Evolutionary conservation across 2,888 invertebrate genomes (phyloP).

Genomic region (Chrysolina oricalcia): DNA sequence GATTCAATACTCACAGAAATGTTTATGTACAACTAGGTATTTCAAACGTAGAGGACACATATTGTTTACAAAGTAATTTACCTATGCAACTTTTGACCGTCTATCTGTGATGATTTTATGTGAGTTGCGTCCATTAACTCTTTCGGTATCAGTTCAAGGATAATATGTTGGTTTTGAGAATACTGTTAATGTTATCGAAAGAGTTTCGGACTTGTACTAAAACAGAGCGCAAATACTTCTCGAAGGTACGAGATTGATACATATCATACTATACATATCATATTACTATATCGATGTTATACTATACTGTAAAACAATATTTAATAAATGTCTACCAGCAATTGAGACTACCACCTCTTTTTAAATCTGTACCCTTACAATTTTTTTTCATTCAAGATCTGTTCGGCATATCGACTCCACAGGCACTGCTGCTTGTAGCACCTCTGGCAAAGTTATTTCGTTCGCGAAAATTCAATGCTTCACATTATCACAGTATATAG

Average conservation of each 20-base stretch:
- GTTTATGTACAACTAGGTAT: slow-evolving; percentile 28
- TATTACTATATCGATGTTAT: slow-evolving; percentile 69
- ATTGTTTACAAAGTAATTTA: slow-evolving; percentile 58
- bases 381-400: background rate
- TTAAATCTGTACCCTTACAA: background rate
- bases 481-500: too few relatives aligned
- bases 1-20: background rate
- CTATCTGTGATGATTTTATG: slow-evolving; percentile 70
- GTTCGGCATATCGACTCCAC: background rate
- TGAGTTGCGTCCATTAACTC: slow-evolving; percentile 54
- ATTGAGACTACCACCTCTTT: slow-evolving; percentile 45
- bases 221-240: slow-evolving; percentile 56
- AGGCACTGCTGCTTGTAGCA: too few relatives aligned
- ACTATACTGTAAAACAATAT: slow-evolving; percentile 68
- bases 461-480: too few relatives aligned
- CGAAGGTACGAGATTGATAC: slow-evolving; percentile 65
- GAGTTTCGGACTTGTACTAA: slow-evolving; percentile 46
- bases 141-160: slow-evolving; percentile 45
- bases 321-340: slow-evolving; percentile 72
- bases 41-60: slow-evolving; percentile 46
- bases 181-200: slow-evolving; percentile 41
- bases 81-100: slow-evolving; percentile 63
- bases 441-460: too few relatives aligned
- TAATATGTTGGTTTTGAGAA: background rate
- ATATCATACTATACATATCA: slow-evolving; percentile 71